phyloP scores from a whole-genome alignment of 2,113 vertebrate genomes.

The Ceyx cyanopectus region DNA sequence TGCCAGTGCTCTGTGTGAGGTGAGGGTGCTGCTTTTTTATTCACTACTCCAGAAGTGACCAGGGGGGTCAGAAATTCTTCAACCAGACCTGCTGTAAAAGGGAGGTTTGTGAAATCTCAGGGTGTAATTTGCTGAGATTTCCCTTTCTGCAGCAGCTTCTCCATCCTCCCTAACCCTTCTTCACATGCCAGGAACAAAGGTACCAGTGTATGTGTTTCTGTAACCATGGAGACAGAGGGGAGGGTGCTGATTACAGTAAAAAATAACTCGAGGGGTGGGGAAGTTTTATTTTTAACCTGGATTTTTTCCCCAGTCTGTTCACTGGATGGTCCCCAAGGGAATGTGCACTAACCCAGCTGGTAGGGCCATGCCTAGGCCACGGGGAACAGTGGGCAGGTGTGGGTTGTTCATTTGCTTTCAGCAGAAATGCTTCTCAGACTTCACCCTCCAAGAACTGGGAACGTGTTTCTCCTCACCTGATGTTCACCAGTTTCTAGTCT shows the following conservation, averaged over 20 bases:
- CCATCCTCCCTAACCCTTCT: background rate
- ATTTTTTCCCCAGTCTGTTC: background rate
- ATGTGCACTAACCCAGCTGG: background rate
- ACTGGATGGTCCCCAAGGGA: background rate
- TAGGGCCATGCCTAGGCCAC: background rate
- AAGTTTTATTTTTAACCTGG: constrained; percentile 4
- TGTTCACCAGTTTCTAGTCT: background rate
- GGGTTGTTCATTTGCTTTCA: background rate
- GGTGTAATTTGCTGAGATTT: background rate
- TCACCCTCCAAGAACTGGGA: background rate
- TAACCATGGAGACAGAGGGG: constrained; percentile 44
- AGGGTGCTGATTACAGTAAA: background rate
- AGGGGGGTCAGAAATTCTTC: background rate
- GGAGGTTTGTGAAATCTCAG: background rate
- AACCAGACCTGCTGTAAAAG: background rate
- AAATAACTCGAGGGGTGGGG: background rate
- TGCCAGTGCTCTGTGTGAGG: background rate
- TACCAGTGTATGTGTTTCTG: background rate
- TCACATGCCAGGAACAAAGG: background rate
- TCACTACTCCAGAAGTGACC: background rate
- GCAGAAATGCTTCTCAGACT: background rate
- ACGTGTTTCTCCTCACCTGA: background rate
- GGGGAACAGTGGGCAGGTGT: background rate
- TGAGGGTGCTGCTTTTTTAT: background rate
- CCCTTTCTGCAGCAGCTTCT: background rate